Conservation (phyloP, 2,888 invertebrate species). For the Palloptera scutellata region DNA sequence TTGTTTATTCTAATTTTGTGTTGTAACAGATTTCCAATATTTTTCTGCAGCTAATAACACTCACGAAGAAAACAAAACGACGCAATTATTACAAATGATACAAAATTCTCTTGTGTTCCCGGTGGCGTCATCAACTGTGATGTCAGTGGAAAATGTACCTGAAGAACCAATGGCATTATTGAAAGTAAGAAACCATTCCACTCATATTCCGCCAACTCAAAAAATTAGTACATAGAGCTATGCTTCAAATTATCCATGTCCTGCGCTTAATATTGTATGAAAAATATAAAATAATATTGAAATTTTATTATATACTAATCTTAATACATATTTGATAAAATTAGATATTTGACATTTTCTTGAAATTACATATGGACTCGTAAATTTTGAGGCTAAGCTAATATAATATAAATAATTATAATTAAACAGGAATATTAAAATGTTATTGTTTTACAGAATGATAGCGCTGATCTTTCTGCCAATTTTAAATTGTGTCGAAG, state of each 20-base stretch:
- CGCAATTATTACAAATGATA: conserved; percentile 78
- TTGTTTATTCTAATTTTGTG: neutral
- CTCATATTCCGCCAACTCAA: conserved; percentile 2
- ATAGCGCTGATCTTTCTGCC: conserved; percentile 49
- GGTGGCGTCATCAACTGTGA: conserved; percentile 66
- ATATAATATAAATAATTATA: too few species aligned
- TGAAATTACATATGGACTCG: too few species aligned
- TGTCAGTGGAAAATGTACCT: conserved; percentile 53
- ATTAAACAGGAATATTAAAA: neutral
- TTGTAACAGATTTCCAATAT: neutral
- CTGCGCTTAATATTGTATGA: too few species aligned
- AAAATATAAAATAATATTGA: too few species aligned
- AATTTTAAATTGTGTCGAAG: conserved; percentile 69
- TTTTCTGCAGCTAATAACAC: conserved; percentile 59
- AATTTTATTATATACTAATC: too few species aligned
- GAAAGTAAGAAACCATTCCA: conserved; percentile 49
- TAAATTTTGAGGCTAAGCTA: conserved; percentile 8
- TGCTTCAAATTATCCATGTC: too few species aligned
- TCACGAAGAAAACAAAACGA: conserved; percentile 72
- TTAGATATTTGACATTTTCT: too few species aligned
- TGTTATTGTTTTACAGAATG: conserved; percentile 41
- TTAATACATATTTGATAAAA: too few species aligned
- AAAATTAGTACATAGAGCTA: too few species aligned
- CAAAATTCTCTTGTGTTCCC: conserved; percentile 79
- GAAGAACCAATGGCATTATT: conserved; percentile 62